Percentiles rank a stretch among this genome's conserved stretches.
These are phyloP conservation scores for Emmelina monodactyla DNA, from an alignment of 2,888 invertebrate genomes.

Conservation along the genomic window DNA sequence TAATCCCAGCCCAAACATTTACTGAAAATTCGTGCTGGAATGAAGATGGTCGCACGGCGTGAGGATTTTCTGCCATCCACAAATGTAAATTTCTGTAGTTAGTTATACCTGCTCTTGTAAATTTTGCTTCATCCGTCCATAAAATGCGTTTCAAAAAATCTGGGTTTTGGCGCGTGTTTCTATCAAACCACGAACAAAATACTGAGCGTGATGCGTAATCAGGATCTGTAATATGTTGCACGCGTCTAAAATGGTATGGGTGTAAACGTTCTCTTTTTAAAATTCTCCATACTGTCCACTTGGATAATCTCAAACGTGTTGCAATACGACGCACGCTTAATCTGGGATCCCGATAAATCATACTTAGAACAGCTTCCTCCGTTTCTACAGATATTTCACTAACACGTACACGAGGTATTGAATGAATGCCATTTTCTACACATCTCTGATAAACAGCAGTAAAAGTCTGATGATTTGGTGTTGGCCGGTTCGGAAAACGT, in stretches of 20 bases:
- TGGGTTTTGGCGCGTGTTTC: neutral
- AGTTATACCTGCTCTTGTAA: constrained; percentile 5
- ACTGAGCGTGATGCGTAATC: constrained; percentile 1
- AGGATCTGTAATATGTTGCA: constrained; percentile 2
- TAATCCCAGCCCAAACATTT: neutral
- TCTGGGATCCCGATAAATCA: neutral
- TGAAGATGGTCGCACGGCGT: constrained; percentile 2
- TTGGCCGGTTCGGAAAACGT: too few species aligned
- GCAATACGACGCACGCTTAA: constrained; percentile 6
- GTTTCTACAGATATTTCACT: neutral
- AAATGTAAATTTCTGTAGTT: constrained; percentile 5
- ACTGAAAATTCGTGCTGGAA: constrained; percentile 7
- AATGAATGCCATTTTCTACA: too few species aligned
- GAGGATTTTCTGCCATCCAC: constrained; percentile 5
- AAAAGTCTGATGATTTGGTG: too few species aligned
- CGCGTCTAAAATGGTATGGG: constrained; percentile 5
- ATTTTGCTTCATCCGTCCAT: constrained; percentile 7
- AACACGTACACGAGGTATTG: too few species aligned
- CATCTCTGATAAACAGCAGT: too few species aligned
- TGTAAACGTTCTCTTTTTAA: constrained; percentile 5
- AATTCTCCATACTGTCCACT: constrained; percentile 6
- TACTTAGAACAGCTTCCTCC: neutral
- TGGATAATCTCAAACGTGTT: neutral
- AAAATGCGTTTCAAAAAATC: constrained; percentile 1
- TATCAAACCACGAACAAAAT: constrained; percentile 2